Evolutionary conservation across 2,797 vertebrate species (phyloP), one percentile per base, ranked within the genome.

Genomic region (Gallirallus australis): DNA sequence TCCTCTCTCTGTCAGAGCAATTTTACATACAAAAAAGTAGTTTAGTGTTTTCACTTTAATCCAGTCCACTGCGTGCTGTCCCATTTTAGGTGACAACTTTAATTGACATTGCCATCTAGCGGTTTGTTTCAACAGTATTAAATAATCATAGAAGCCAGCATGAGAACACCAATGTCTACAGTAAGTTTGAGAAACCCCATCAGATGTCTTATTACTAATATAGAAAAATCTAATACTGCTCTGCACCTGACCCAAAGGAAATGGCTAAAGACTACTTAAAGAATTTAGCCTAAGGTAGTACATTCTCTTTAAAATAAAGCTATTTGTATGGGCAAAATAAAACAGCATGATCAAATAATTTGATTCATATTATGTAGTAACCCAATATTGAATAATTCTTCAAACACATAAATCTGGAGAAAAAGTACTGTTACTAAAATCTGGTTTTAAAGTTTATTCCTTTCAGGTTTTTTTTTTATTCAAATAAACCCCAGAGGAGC

Each of bases 31-130:
- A 25, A 65, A 28, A 24, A 76, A 76, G 25, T 27, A 76, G 25
- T 23, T 25, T 13, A 60, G 54, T 37, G 21, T 53, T 90, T 82
- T 78, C 60, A 65, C 64, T 93, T 90, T 40, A 82, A 70, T 65
- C 71, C 91, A 92, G 42, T 28, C 18, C 70, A 53, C 56, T 73
- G 21, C 39, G 70, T 25, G 64, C n/a, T 25, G 28, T 53, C 59
- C 52, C 39, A 45, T 82, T 93, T 94, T 37, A 79, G 31, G 72
- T 19, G 45, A 40, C 45, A 90, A 39, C 27, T 73, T 57, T 27
- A 96, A 94, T 95, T 96, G 78, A 71, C 69, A 72, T 94, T 95
- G 96, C 96, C 96, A 96, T 81, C 96, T 97, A 96, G 96, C 0
- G 96, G 95, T 57, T 85, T 96, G 54, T 88, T 94, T 82, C 75